phyloP scores from a whole-genome alignment of 1,140 invertebrate genomes.

The Cylas formicarius region DNA sequence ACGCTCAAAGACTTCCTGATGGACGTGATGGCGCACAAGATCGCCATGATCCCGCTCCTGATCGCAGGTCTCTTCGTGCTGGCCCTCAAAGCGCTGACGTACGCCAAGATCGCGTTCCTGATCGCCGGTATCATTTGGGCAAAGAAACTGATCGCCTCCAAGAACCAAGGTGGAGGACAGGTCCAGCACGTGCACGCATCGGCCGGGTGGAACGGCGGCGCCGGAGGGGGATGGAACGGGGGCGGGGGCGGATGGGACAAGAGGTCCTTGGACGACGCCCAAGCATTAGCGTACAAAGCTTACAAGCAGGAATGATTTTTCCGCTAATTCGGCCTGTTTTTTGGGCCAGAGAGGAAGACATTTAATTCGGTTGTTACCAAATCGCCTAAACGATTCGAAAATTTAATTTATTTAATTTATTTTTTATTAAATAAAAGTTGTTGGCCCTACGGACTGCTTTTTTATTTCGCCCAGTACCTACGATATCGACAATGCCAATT shows the following conservation, averaged over 20 bases:
- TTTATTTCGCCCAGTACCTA: too few species aligned
- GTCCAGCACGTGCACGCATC: conserved; percentile 50
- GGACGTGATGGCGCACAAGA: conserved; percentile 67
- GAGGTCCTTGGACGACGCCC: conserved; percentile 48
- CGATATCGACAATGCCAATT: too few species aligned
- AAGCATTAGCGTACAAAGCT: conserved; percentile 60
- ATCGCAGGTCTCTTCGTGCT: conserved; percentile 65
- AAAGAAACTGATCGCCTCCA: conserved; percentile 63
- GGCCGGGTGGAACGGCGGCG: conserved; percentile 39
- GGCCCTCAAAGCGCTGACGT: conserved; percentile 67
- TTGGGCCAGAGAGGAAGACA: conserved; percentile 2
- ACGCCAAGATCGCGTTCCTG: conserved; percentile 68
- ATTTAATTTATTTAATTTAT: conserved; percentile 6
- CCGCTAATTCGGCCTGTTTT: not conserved
- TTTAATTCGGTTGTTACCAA: too few species aligned
- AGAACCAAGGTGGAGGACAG: conserved; percentile 47
- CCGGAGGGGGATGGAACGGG: conserved; percentile 41
- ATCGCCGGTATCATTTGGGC: conserved; percentile 66
- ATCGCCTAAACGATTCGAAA: too few species aligned
- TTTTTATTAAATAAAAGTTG: not conserved
- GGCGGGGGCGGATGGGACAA: conserved; percentile 31
- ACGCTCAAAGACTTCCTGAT: conserved; percentile 76
- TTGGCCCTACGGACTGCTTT: not conserved
- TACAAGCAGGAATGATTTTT: conserved; percentile 40
- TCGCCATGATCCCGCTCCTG: conserved; percentile 64